Conservation (phyloP, 2,113 vertebrate species). For the Gadus chalcogrammus region DNA sequence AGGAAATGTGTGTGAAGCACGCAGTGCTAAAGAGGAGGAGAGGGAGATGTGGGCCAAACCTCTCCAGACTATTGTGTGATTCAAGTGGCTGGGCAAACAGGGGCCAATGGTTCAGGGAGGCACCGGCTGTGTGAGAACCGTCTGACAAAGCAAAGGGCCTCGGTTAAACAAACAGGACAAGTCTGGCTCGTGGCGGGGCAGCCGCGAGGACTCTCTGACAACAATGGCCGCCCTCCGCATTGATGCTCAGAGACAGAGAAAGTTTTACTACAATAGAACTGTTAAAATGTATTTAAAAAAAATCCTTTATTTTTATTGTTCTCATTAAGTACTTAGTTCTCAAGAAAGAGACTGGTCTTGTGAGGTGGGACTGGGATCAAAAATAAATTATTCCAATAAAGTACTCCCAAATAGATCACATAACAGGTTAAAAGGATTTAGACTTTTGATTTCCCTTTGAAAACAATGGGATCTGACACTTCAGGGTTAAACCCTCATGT, state of each 20-base stretch:
- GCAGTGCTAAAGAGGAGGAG: conserved; percentile 12
- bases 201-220: neutral
- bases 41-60: conserved; percentile 14
- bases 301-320: too few relatives aligned
- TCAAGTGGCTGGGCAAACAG: conserved; percentile 58
- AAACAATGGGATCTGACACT: conserved; percentile 23
- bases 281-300: too few relatives aligned
- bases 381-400: neutral
- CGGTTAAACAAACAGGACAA: conserved; percentile 49
- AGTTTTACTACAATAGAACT: neutral
- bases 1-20: too few relatives aligned
- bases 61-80: conserved; percentile 42
- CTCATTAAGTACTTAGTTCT: too few relatives aligned
- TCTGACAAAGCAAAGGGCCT: conserved; percentile 36
- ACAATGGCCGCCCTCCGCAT: neutral
- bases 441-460: neutral
- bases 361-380: too few relatives aligned
- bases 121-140: conserved; percentile 37
- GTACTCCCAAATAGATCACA: too few relatives aligned
- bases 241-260: neutral
- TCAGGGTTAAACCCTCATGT: conserved; percentile 21
- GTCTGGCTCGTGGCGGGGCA: conserved; percentile 12
- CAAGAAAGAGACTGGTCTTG: too few relatives aligned
- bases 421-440: neutral
- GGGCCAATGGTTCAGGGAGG: conserved; percentile 36